phyloP scores from a whole-genome alignment of 2,888 invertebrate genomes.

The Creontiades dilutus region DNA sequence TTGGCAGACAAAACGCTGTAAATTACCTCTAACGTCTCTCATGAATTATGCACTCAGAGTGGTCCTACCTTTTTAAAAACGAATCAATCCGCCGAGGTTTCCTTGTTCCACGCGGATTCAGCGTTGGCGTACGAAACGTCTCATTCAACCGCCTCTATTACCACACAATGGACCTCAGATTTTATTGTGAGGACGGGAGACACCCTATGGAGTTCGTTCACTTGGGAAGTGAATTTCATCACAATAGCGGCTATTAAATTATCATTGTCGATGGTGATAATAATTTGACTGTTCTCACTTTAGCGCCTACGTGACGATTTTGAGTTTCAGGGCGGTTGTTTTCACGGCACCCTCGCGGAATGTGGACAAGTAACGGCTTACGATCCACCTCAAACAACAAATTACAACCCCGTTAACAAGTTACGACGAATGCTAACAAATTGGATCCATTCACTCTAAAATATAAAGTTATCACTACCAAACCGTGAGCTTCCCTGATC shows the following conservation, averaged over 20 bases:
- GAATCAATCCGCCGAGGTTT: neutral
- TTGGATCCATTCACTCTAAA: too few relatives aligned
- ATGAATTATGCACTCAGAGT: neutral
- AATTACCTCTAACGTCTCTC: neutral
- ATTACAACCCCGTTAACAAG: too few relatives aligned
- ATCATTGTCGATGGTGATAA: conserved; percentile 20
- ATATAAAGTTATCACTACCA: too few relatives aligned
- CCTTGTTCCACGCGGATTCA: neutral
- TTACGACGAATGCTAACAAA: too few relatives aligned
- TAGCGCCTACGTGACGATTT: conserved; percentile 9
- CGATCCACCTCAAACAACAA: too few relatives aligned
- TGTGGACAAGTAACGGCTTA: too few relatives aligned
- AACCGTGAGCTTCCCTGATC: too few relatives aligned
- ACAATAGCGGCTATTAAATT: conserved; percentile 19
- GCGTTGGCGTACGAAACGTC: conserved; percentile 13
- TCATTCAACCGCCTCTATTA: neutral
- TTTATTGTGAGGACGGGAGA: conserved; percentile 9
- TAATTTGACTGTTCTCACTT: conserved; percentile 28
- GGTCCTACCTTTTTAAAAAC: neutral
- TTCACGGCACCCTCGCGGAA: neutral
- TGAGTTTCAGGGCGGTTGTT: neutral
- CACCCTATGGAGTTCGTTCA: neutral
- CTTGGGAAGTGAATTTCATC: conserved; percentile 17
- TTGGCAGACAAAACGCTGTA: neutral
- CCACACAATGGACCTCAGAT: conserved; percentile 32